phyloP scores from a whole-genome alignment of 2,888 invertebrate species.

The Ochlodes sylvanus region DNA sequence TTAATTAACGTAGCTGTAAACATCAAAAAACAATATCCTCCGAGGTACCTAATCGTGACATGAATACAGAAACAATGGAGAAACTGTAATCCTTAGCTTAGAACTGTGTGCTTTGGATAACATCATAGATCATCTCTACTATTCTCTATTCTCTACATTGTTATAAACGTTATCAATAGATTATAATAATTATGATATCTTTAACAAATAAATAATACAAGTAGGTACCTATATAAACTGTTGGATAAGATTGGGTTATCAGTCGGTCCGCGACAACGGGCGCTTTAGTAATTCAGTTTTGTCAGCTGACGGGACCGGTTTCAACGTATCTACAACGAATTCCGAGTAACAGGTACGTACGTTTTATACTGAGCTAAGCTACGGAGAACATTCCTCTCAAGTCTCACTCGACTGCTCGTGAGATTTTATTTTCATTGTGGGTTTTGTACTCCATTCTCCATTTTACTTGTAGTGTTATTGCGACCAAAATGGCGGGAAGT shows the following conservation, averaged over 20 bases:
- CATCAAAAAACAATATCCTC: too few relatives aligned
- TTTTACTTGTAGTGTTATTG: constrained; percentile 35
- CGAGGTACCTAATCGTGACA: constrained; percentile 5
- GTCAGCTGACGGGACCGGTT: constrained; percentile 80
- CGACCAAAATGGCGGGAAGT: constrained; percentile 50
- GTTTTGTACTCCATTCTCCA: constrained; percentile 38
- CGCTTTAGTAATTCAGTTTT: constrained; percentile 61
- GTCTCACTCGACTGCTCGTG: constrained; percentile 52
- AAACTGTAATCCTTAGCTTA: constrained; percentile 9
- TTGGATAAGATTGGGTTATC: constrained; percentile 59
- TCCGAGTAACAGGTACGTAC: constrained; percentile 71
- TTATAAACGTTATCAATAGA: constrained; percentile 26
- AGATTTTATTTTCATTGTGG: constrained; percentile 58
- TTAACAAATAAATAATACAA: constrained; percentile 42
- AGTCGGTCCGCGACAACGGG: constrained; percentile 49
- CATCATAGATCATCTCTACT: constrained; percentile 27
- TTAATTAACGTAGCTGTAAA: too few relatives aligned
- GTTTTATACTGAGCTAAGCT: constrained; percentile 48
- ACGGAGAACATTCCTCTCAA: constrained; percentile 61
- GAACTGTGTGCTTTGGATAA: background rate
- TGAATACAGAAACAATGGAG: constrained; percentile 22
- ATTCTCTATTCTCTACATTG: constrained; percentile 25
- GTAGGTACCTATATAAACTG: constrained; percentile 36
- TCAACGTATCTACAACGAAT: constrained; percentile 61
- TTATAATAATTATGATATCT: constrained; percentile 26